These are phyloP conservation scores for Grantiella picta DNA, from an alignment of 2,113 vertebrate genomes.

Conservation along the genomic window DNA sequence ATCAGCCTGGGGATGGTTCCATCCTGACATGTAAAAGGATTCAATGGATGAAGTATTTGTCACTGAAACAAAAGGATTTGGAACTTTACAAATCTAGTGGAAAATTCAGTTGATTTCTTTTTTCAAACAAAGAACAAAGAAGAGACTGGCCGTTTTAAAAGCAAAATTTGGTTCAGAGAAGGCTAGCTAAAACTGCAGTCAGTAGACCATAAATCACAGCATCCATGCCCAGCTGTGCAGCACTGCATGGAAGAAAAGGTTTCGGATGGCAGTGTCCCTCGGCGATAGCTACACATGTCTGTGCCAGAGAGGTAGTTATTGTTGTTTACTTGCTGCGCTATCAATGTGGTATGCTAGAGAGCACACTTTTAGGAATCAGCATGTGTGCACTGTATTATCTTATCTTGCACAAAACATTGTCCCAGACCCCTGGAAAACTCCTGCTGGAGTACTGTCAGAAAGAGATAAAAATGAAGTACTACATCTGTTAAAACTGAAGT, in stretches of 20 bases:
- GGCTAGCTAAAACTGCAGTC: neutral
- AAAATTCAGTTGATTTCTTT: neutral
- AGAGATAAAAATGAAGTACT: conserved; percentile 59
- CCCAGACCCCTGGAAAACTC: neutral
- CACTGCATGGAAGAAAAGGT: neutral
- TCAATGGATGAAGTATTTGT: neutral
- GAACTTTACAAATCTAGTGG: conserved; percentile 33
- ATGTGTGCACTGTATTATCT: conserved; percentile 38
- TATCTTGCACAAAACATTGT: conserved; percentile 21
- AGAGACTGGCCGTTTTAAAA: neutral
- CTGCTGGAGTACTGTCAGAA: conserved; percentile 31
- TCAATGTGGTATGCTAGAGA: conserved; percentile 19
- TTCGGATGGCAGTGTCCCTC: neutral
- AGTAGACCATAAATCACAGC: neutral
- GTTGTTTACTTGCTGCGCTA: conserved; percentile 34
- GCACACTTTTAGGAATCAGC: conserved; percentile 22
- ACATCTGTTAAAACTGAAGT: neutral
- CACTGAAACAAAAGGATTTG: conserved; percentile 18
- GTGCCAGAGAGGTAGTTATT: conserved; percentile 1
- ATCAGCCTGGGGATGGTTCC: conserved; percentile 3
- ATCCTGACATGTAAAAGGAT: conserved; percentile 1
- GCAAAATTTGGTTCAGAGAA: neutral
- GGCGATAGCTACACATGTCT: neutral
- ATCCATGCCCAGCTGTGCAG: neutral
- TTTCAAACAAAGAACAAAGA: neutral